Evolutionary conservation across 2,113 vertebrate species (phyloP).

Genomic region (Phrynosoma platyrhinos): DNA sequence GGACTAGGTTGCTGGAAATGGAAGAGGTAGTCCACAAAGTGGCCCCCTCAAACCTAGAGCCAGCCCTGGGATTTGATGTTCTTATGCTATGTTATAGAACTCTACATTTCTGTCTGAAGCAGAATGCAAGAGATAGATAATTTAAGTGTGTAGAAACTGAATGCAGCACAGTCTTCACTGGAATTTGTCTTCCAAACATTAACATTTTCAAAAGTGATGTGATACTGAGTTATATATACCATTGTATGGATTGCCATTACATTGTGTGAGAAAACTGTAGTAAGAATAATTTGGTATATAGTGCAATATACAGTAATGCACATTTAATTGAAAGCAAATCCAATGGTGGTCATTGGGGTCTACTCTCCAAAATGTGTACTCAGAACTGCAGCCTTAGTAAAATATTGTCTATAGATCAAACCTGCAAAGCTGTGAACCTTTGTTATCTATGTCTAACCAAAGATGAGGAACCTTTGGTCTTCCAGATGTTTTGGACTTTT

Average conservation of each 20-base stretch:
- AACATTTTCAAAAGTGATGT: too few relatives aligned
- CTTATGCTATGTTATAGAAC: neutral
- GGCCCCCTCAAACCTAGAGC: neutral
- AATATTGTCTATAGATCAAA: neutral
- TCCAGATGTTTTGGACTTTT: too few relatives aligned
- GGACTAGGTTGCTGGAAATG: neutral
- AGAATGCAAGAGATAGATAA: neutral
- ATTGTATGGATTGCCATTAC: neutral
- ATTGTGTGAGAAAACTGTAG: neutral
- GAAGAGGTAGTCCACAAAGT: neutral
- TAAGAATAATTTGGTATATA: slow-evolving; percentile 15
- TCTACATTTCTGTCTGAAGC: neutral
- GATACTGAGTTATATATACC: neutral
- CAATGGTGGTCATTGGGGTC: neutral
- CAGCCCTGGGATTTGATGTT: neutral
- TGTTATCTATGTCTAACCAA: neutral
- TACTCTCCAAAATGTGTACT: neutral
- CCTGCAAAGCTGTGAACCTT: neutral
- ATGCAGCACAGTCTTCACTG: neutral
- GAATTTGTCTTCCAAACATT: neutral
- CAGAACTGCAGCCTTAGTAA: neutral
- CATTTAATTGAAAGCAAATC: neutral
- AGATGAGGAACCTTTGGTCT: too few relatives aligned
- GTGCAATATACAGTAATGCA: neutral
- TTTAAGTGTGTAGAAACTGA: neutral